Percentiles rank a stretch among this genome's conserved stretches.
Evolutionary conservation across 2,113 vertebrate species (phyloP).

Genomic region (Colius striatus): DNA sequence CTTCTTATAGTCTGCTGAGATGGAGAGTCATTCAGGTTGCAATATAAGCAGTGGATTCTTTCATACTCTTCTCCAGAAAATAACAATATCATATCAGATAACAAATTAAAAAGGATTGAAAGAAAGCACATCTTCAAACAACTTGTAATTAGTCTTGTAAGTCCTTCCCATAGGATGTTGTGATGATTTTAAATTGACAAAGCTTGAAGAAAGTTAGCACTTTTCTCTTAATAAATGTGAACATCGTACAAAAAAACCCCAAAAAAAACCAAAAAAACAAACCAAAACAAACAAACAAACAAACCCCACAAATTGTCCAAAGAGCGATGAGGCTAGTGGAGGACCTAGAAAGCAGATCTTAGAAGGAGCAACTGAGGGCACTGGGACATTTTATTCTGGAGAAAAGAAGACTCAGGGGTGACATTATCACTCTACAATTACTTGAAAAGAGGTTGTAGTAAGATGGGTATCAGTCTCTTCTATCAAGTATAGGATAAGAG

Average conservation of each 20-base stretch:
- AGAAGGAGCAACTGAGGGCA: neutral
- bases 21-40: neutral
- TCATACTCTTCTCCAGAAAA: neutral
- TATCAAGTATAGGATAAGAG: too few species aligned
- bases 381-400: neutral
- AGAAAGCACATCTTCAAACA: neutral
- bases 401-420: neutral
- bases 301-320: neutral
- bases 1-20: neutral
- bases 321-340: neutral
- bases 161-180: neutral
- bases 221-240: neutral
- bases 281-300: too few species aligned
- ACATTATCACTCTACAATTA: too few species aligned
- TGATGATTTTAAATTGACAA: neutral
- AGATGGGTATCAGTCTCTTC: too few species aligned
- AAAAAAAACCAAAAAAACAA: neutral
- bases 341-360: neutral
- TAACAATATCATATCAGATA: neutral
- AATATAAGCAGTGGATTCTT: neutral
- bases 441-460: neutral
- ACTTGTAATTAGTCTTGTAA: neutral
- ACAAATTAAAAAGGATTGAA: neutral
- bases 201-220: neutral
- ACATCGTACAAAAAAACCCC: too few species aligned